Evolutionary conservation across 2,797 vertebrate genomes (phyloP).

Genomic region (Anolis apletophallus): DNA sequence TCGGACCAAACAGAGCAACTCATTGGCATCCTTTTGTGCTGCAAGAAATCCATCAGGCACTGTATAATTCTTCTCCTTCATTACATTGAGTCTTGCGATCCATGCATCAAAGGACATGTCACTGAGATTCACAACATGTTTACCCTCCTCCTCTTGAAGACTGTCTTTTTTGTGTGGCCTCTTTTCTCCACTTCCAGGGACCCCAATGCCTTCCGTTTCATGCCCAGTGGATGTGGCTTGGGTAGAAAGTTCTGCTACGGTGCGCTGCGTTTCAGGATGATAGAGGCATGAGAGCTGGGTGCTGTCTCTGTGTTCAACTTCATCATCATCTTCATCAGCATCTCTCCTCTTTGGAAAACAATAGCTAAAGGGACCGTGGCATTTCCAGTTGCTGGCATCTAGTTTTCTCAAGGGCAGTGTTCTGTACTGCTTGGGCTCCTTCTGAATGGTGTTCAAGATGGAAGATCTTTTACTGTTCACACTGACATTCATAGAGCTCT

Average conservation of each 20-base stretch:
- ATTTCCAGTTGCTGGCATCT: slow-evolving; percentile 85
- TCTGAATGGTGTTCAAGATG: slow-evolving; percentile 76
- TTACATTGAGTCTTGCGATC: slow-evolving; percentile 83
- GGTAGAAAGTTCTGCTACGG: slow-evolving; percentile 58
- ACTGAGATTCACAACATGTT: slow-evolving; percentile 71
- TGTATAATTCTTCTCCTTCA: slow-evolving; percentile 90
- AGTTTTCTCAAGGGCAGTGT: slow-evolving; percentile 79
- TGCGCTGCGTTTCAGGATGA: slow-evolving; percentile 59
- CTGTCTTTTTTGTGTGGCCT: slow-evolving; percentile 71
- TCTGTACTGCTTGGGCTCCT: slow-evolving; percentile 86
- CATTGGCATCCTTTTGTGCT: slow-evolving; percentile 91
- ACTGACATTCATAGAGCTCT: slow-evolving; percentile 82
- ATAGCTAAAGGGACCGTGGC: slow-evolving; percentile 88
- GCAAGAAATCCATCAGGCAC: slow-evolving; percentile 90
- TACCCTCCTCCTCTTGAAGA: slow-evolving; percentile 66
- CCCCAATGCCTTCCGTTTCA: slow-evolving; percentile 65
- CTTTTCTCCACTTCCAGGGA: slow-evolving; percentile 55
- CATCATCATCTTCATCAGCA: slow-evolving; percentile 78
- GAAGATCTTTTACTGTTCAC: slow-evolving; percentile 77
- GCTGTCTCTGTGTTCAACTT: slow-evolving; percentile 78
- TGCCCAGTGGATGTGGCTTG: slow-evolving; percentile 48
- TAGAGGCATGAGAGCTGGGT: slow-evolving; percentile 75
- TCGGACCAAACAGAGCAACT: slow-evolving; percentile 87
- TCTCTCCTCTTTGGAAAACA: slow-evolving; percentile 86
- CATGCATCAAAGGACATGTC: slow-evolving; percentile 83